Percentiles rank a stretch among this genome's conserved stretches.
phyloP scores from a whole-genome alignment of 2,888 invertebrate species.

The Diplolepis rosae region DNA sequence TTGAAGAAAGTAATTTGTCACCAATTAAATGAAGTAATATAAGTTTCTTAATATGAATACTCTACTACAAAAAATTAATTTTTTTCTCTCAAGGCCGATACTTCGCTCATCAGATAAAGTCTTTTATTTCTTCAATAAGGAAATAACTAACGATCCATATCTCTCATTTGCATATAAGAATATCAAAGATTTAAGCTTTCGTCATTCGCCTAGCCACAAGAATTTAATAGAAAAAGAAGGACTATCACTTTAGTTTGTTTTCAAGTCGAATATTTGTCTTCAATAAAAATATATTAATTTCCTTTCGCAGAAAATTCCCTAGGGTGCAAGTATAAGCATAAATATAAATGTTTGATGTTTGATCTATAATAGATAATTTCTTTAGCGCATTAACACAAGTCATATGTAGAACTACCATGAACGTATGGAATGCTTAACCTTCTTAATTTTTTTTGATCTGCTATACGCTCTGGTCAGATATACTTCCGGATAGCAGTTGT shows the following conservation, averaged over 20 bases:
- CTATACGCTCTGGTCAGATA: background rate
- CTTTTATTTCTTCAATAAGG: slow-evolving; percentile 16
- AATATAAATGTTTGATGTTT: background rate
- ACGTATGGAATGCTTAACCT: background rate
- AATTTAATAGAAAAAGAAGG: background rate
- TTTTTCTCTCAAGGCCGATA: background rate
- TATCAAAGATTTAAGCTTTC: background rate
- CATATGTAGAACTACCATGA: background rate
- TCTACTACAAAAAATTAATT: background rate
- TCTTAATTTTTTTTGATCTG: background rate
- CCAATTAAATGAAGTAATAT: too few relatives aligned
- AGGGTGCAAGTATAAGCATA: background rate
- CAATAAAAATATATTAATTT: background rate
- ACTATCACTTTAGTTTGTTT: background rate
- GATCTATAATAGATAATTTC: background rate
- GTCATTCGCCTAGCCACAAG: background rate
- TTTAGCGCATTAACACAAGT: background rate
- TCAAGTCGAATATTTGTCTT: background rate
- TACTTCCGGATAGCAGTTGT: slow-evolving; percentile 17
- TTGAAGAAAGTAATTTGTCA: too few relatives aligned
- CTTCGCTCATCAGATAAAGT: background rate
- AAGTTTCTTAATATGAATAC: background rate
- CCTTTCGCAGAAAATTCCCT: background rate
- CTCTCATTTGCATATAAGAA: slow-evolving; percentile 18
- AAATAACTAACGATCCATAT: slow-evolving; percentile 27